Evolutionary conservation across 2,888 invertebrate species (phyloP).

Genomic region (Brachyopa scutellaris): DNA sequence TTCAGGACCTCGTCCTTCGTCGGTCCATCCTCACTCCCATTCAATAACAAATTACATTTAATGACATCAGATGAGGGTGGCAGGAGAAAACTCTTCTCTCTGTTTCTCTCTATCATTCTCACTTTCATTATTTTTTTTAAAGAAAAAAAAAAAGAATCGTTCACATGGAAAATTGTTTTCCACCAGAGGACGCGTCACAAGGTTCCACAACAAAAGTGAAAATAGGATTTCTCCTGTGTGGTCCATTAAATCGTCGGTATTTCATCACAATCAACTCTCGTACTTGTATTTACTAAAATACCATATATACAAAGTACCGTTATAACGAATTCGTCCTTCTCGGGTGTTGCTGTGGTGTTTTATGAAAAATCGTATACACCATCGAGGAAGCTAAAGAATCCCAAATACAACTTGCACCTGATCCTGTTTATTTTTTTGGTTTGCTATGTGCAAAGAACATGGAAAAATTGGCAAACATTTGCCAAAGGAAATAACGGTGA

Average conservation of each 20-base stretch:
- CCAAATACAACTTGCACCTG: conserved; percentile 28
- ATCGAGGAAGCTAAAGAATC: not conserved
- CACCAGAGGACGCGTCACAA: not conserved
- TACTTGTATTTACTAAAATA: no score
- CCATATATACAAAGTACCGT: no score
- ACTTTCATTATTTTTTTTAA: conserved; percentile 33
- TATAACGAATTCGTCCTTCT: no score
- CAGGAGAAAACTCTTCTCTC: not conserved
- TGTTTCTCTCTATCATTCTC: conserved; percentile 15
- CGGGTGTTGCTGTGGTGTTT: conserved; percentile 12
- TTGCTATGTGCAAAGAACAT: conserved; percentile 6
- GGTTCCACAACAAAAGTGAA: conserved; percentile 32
- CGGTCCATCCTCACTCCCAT: not conserved
- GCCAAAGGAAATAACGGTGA: conserved; percentile 31
- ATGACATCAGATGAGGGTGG: conserved; percentile 31
- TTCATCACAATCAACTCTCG: conserved; percentile 67
- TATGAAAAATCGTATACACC: conserved; percentile 29
- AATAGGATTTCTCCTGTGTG: conserved; percentile 68
- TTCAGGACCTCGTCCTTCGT: not conserved
- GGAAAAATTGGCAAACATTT: conserved; percentile 64
- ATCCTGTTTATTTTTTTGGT: not conserved
- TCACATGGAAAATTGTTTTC: conserved; percentile 66
- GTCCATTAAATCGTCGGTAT: conserved; percentile 69
- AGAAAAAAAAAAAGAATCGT: conserved; percentile 32
- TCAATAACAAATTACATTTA: conserved; percentile 49